These are phyloP conservation scores for Hestina assimilis DNA, from an alignment of 1,140 invertebrate species.

Conservation along the genomic window DNA sequence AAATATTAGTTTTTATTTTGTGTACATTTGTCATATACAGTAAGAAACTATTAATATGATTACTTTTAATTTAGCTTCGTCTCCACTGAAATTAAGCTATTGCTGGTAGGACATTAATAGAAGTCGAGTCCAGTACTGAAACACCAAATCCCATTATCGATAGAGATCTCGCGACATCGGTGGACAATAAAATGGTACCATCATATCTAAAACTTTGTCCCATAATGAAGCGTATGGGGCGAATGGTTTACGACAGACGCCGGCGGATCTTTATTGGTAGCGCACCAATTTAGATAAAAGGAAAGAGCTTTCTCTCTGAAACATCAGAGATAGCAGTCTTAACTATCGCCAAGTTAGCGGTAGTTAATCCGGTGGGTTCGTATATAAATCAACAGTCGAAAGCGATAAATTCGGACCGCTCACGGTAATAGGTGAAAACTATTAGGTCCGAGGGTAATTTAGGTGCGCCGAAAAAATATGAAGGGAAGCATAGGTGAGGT, in stretches of 20 bases:
- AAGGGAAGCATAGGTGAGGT: slow-evolving; percentile 39
- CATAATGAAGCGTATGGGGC: slow-evolving; percentile 78
- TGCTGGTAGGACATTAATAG: neutral
- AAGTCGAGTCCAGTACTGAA: slow-evolving; percentile 33
- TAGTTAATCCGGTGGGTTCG: slow-evolving; percentile 71
- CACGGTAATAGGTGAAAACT: slow-evolving; percentile 77
- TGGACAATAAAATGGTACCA: slow-evolving; percentile 77
- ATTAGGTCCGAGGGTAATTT: slow-evolving; percentile 71
- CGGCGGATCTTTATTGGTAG: slow-evolving; percentile 76
- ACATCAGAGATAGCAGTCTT: slow-evolving; percentile 76
- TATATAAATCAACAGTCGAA: slow-evolving; percentile 75
- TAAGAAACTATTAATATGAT: no score
- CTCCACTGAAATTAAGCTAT: no score
- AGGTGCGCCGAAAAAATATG: slow-evolving; percentile 67
- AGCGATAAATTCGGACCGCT: slow-evolving; percentile 69
- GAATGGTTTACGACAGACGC: slow-evolving; percentile 75
- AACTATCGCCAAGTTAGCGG: slow-evolving; percentile 78
- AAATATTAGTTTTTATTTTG: no score
- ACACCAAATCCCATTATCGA: slow-evolving; percentile 70
- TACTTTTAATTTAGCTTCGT: no score
- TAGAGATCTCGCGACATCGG: slow-evolving; percentile 74
- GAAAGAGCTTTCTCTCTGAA: slow-evolving; percentile 73
- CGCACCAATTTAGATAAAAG: slow-evolving; percentile 78
- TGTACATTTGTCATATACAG: no score
- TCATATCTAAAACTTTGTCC: slow-evolving; percentile 77